phyloP scores from a whole-genome alignment of 1,140 invertebrate species.

The Procambarus virginalis region DNA sequence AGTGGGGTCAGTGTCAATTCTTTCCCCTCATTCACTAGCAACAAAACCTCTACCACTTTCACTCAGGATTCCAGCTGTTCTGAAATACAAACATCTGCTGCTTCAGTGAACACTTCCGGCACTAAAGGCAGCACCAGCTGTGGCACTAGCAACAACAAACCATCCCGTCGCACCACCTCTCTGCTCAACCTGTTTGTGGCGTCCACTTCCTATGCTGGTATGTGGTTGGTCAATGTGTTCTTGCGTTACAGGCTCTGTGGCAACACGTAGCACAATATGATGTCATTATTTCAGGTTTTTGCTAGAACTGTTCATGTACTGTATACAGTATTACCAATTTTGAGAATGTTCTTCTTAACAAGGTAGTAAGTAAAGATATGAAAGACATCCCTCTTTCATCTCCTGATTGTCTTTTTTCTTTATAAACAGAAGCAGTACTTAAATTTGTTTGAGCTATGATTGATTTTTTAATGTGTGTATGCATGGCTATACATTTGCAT shows the following conservation, averaged over 20 bases:
- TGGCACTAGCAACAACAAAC: conserved; percentile 57
- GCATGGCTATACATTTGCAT: too few relatives aligned
- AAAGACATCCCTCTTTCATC: conserved; percentile 6
- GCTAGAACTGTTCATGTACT: neutral
- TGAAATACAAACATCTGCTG: conserved; percentile 29
- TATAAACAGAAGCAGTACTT: too few relatives aligned
- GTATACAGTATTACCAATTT: neutral
- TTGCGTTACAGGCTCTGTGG: conserved; percentile 58
- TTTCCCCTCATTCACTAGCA: conserved; percentile 79
- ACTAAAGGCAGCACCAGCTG: conserved; percentile 39
- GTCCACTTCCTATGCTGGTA: conserved; percentile 88
- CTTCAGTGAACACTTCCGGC: conserved; percentile 19
- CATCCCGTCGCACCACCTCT: conserved; percentile 85
- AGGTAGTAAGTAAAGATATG: neutral
- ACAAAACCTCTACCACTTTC: conserved; percentile 36
- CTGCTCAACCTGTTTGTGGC: conserved; percentile 95
- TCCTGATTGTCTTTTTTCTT: neutral
- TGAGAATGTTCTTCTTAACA: neutral
- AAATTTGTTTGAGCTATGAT: too few relatives aligned
- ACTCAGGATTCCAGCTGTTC: conserved; percentile 56
- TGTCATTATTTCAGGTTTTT: neutral
- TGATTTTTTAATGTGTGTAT: too few relatives aligned
- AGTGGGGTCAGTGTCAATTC: conserved; percentile 42
- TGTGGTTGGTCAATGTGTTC: conserved; percentile 63
- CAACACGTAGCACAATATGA: conserved; percentile 46